Evolutionary conservation across 2,888 invertebrate species (phyloP).

Genomic region (Empis stercorea): DNA sequence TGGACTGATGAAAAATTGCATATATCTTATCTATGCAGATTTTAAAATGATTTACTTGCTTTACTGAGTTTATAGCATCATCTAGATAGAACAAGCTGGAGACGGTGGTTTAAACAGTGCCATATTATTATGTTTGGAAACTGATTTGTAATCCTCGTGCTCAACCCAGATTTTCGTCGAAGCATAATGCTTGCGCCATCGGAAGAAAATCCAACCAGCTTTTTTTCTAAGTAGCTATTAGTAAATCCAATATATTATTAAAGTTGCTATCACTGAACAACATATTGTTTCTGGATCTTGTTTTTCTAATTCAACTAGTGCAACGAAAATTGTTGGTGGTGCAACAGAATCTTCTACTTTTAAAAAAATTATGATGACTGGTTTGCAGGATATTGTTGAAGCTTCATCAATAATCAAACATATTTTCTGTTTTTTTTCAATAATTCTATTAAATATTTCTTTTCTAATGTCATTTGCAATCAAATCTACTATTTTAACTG

Average conservation of each 20-base stretch:
- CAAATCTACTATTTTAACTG: neutral
- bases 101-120: neutral
- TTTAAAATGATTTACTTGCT: neutral
- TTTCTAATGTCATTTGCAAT: neutral
- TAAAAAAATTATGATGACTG: neutral
- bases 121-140: conserved; percentile 1
- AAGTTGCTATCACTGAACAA: no score
- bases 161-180: neutral
- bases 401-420: neutral
- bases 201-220: neutral
- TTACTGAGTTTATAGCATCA: neutral
- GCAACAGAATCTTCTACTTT: neutral
- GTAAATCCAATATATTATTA: neutral
- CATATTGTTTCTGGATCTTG: neutral
- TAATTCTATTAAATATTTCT: neutral
- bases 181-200: neutral
- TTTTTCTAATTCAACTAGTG: neutral
- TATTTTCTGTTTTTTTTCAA: neutral
- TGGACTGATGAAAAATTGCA: neutral
- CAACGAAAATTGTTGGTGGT: neutral
- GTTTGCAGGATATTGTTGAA: neutral
- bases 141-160: neutral
- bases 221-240: neutral
- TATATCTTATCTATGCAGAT: neutral
- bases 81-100: neutral